phyloP scores from a whole-genome alignment of 2,888 invertebrate species.

The Drosophila prolongata region DNA sequence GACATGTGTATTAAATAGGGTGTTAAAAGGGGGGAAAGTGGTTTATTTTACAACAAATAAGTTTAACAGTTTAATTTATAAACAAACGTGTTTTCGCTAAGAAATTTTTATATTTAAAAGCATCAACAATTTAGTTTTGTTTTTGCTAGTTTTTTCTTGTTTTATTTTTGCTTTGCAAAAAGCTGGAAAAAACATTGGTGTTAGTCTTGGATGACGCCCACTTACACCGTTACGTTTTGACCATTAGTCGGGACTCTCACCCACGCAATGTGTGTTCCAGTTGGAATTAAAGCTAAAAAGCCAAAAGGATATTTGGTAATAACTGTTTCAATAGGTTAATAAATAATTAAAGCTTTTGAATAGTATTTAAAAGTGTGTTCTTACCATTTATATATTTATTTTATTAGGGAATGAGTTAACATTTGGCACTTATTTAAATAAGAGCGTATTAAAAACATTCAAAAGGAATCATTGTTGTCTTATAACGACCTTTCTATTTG shows the following conservation, averaged over 20 bases:
- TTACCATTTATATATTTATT: no score
- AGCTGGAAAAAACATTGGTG: constrained; percentile 6
- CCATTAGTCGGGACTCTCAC: constrained; percentile 53
- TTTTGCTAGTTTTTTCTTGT: neutral
- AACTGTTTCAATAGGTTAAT: no score
- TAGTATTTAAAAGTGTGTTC: no score
- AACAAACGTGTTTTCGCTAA: neutral
- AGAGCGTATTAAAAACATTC: no score
- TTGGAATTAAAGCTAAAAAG: neutral
- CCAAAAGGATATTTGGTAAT: neutral
- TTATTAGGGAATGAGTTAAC: no score
- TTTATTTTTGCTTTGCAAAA: constrained; percentile 16
- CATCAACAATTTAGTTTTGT: constrained; percentile 16
- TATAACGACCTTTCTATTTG: neutral
- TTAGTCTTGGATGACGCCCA: constrained; percentile 42
- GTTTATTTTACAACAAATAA: neutral
- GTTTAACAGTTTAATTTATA: neutral
- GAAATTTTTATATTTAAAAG: neutral
- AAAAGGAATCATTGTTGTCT: neutral
- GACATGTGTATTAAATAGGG: constrained; percentile 36
- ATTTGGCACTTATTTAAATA: no score
- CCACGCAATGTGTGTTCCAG: constrained; percentile 5
- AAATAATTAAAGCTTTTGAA: no score
- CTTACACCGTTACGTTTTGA: constrained; percentile 20
- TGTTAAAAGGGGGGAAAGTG: neutral